Conservation (phyloP, 2,113 vertebrate genomes). For the Aix galericulata region DNA sequence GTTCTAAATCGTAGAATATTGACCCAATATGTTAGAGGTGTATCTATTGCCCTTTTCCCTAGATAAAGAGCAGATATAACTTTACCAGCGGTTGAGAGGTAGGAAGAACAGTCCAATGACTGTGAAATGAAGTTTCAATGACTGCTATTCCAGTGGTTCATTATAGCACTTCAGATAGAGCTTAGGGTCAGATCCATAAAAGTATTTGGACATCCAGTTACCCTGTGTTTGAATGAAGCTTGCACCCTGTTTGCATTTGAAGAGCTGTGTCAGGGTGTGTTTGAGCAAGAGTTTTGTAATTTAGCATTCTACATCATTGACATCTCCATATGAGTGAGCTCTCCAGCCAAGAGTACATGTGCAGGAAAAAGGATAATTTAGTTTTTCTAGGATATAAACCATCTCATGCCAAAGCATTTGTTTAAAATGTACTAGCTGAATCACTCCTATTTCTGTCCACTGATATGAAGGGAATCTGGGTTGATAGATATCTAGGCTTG, state of each 20-base stretch:
- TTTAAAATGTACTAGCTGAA: not conserved
- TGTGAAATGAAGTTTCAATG: not conserved
- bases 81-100: not conserved
- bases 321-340: not conserved
- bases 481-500: not conserved
- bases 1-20: not conserved
- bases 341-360: not conserved
- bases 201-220: not conserved
- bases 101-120: not conserved
- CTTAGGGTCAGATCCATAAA: not conserved
- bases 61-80: not conserved
- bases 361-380: not conserved
- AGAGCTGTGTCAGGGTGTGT: not conserved
- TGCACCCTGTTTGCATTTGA: not conserved
- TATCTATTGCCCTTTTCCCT: not conserved
- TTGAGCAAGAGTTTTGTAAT: not conserved
- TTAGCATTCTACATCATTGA: not conserved
- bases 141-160: not conserved
- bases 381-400: not conserved
- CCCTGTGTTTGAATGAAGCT: not conserved
- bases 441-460: not conserved
- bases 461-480: not conserved
- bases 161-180: rapidly evolving
- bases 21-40: not conserved
- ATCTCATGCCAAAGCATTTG: not conserved